Base-by-base conservation (phyloP, 1,140 invertebrate genomes). In the Periplaneta americana region DNA sequence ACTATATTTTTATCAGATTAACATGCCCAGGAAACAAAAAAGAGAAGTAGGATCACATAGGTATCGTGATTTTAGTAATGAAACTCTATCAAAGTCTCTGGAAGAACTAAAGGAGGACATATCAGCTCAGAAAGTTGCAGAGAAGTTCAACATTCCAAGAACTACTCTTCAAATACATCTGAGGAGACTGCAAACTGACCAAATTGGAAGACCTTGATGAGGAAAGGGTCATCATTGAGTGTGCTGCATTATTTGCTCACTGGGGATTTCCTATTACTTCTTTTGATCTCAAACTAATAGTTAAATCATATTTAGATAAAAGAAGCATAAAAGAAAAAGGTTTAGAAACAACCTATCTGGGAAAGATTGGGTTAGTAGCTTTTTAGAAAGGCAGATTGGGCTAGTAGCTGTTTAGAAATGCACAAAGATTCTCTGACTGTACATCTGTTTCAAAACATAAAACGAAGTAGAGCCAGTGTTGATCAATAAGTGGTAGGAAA, bases 361-460 rank as follows among this genome's bases (percentile, higher is more conserved):
- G n/a, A n/a, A n/a, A n/a, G n/a, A n/a, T n/a, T n/a, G n/a, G n/a
- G n/a, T n/a, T n/a, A n/a, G n/a, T n/a, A n/a, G n/a, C n/a, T n/a
- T n/a, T n/a, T n/a, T n/a, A n/a, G n/a, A n/a, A n/a, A n/a, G n/a
- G n/a, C n/a, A 57, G 39, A 57, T 57, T 57, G 39, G 39, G 39
- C 39, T 57, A 57, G 39, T 15, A 57, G 39, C 39, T 57, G 11
- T 57, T 22, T 22, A 57, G 39, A 11, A 57, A 57, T 11, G 35
- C 76, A 78, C n/a, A n/a, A n/a, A 34, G n/a, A 78, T 78, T 22
- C 11, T 78, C 34, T 78, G 17, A 78, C 32, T 33, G n/a, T 78
- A 31, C 32, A 34, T 15, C 76, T 78, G 34, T 34, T 28, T 34
- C 31, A 78, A 78, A 78, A 78, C 76, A 78, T 78, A 6, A 78